Evolutionary conservation across 1,140 invertebrate genomes (phyloP), one percentile per base, ranked within the genome.

Genomic region (Bursaphelenchus mucronatus): DNA sequence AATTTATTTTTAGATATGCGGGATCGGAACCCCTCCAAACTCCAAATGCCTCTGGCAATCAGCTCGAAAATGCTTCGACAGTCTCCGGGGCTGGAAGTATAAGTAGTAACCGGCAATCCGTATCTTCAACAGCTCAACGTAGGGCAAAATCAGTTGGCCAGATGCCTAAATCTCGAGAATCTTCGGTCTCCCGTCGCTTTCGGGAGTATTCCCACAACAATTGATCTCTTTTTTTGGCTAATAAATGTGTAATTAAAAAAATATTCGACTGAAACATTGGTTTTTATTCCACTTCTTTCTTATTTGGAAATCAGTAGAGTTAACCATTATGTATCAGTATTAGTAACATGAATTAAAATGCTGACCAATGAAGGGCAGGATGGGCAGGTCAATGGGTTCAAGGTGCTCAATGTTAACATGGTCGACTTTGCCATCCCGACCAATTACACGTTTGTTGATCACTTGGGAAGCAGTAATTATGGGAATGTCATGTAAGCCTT

Each of bases 401-500:
- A 50, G 17, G 40, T 61, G 15, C 51, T 70, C n/a, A 70, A 50
- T 39, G 52, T 71, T 39, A 50, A 58, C 52, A 78, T 71, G 19
- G 56, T 76, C 6, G 73, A 76, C 40, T 79, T 80, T 66, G 55
- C 55, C 17, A 68, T 79, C 15, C 76, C 76, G 2, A 41, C 49
- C 17, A 76, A 74, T 8, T 76, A 70, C 54, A 56, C 52, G 10
- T 67, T 66, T 51, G 50, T 63, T 19, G 77, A 74, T 41, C 81
- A 79, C 50, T 40, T 79, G 43, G 75, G 78, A 46, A 76, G 76
- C 10, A 78, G 76, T 8, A 71, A 66, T 40, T 79, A 81, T 56
- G 76, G 76, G 13, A 79, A 81, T 71, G 78, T 81, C n/a, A 76
- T 81, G 76, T 79, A 61, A 75, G 76, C 70, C 46, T 30, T 30